Evolutionary conservation across 2,888 invertebrate species (phyloP), one percentile per base, ranked within the genome.

Genomic region (Drosophila ezoana): DNA sequence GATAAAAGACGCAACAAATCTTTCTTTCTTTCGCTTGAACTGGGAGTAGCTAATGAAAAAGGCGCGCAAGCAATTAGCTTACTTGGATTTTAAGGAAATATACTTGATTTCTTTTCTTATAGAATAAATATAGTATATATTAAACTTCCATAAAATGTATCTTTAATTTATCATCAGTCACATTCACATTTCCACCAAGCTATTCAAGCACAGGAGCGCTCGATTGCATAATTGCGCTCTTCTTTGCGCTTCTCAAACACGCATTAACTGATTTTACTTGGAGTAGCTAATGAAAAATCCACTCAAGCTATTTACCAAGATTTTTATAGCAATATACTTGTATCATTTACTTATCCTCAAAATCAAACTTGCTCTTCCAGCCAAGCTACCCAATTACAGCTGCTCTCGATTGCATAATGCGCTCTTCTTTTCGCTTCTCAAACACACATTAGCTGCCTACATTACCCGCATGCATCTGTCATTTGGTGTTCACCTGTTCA

Each of bases 401-500:
- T 14, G 35, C 6, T 18, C n/a, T 8, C 14, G 23, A 5, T 14
- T 41, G 6, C 8, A 16, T 40, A 10, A 18, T 28, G 18, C 16
- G 54, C 54, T 10, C n/a, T 45, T 63, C 49, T 58, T 14, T 47
- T 52, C 45, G 45, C 63, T 58, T 44, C 10, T 20, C 20, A 38
- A 4, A n/a, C 14, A 23, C 11, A 4, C 14, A 28, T 3, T 28
- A 40, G 23, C 5, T 28, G 16, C 20, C 28, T 28, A 8, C 8
- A 28, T 28, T 28, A 2, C 8, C 8, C 28, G 8, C 28, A 28
- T 8, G 2, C 28, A 28, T 38, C 11, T 3, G 41, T 14, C 47
- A 47, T 51, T 59, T 16, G 8, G 10, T 14, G 14, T 59, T 35
- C 72, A 64, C 44, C 76, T 70, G 71, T 28, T 72, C 33, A 28